Evolutionary conservation across 2,888 invertebrate species (phyloP).

Genomic region (Spicauda simplicius): DNA sequence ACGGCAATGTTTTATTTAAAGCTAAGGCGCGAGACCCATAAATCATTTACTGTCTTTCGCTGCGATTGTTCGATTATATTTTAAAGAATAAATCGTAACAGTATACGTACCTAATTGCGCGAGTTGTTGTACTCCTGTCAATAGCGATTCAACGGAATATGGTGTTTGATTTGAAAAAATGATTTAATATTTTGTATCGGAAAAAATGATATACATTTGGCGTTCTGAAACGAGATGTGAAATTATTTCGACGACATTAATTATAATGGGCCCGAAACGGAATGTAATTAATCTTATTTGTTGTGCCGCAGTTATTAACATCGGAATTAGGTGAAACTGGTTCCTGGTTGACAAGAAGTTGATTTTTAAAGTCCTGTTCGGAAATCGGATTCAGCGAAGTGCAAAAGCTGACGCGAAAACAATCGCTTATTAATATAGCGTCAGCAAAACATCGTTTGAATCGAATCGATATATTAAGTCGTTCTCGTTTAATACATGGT

Average conservation of each 20-base stretch:
- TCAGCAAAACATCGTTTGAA: constrained; percentile 61
- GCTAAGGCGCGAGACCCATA: constrained; percentile 73
- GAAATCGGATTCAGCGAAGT: constrained; percentile 70
- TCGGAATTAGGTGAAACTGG: constrained; percentile 73
- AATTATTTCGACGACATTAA: constrained; percentile 57
- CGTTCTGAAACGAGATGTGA: constrained; percentile 44
- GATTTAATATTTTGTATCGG: constrained; percentile 28
- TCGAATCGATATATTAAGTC: constrained; percentile 45
- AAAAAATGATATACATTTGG: constrained; percentile 44
- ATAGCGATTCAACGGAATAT: constrained; percentile 44
- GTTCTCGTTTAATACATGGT: constrained; percentile 7
- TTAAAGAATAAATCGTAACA: constrained; percentile 64
- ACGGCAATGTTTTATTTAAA: constrained; percentile 81
- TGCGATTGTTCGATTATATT: constrained; percentile 74
- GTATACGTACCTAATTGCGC: constrained; percentile 72
- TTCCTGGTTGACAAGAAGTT: constrained; percentile 58
- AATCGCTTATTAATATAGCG: constrained; percentile 72
- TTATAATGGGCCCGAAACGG: constrained; percentile 58
- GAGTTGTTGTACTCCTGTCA: constrained; percentile 48
- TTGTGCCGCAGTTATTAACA: constrained; percentile 67
- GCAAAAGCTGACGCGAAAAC: constrained; percentile 80
- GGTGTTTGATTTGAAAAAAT: constrained; percentile 37
- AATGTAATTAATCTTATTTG: constrained; percentile 71
- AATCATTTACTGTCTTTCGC: constrained; percentile 75
- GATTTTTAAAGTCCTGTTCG: constrained; percentile 59